Evolutionary conservation across 2,888 invertebrate species (phyloP).

Genomic region (Noctua janthina): DNA sequence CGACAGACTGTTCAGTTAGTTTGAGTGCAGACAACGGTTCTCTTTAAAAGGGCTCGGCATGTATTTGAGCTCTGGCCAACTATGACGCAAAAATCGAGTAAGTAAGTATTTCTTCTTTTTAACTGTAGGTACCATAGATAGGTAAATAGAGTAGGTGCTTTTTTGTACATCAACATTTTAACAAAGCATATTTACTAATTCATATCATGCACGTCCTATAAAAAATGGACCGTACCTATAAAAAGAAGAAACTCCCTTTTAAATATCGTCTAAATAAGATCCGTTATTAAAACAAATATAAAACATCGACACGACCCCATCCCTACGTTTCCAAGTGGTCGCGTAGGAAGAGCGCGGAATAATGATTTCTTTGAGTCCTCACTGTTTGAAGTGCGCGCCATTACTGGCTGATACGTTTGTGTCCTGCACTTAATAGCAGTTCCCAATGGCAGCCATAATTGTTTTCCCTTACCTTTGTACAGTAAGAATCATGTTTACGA

Average conservation of each 20-base stretch:
- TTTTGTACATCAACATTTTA: not conserved
- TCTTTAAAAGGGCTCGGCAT: not conserved
- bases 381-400: constrained; percentile 88
- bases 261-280: not conserved
- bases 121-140: not conserved
- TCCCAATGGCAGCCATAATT: constrained; percentile 86
- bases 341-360: constrained; percentile 89
- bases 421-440: constrained; percentile 86
- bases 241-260: not conserved
- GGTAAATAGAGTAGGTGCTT: not conserved
- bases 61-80: not conserved
- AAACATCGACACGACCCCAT: constrained; percentile 60
- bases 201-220: not conserved
- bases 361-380: constrained; percentile 89
- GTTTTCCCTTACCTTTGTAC: constrained; percentile 88
- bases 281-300: not conserved
- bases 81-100: not conserved
- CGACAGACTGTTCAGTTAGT: not conserved
- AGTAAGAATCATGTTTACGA: constrained; percentile 74
- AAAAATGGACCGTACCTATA: not conserved
- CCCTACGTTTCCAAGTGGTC: constrained; percentile 87
- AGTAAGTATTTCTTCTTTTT: not conserved
- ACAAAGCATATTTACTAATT: not conserved
- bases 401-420: constrained; percentile 88
- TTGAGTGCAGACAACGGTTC: not conserved